Conservation (phyloP, 2,888 invertebrate genomes). For the Pediacus dermestoides region DNA sequence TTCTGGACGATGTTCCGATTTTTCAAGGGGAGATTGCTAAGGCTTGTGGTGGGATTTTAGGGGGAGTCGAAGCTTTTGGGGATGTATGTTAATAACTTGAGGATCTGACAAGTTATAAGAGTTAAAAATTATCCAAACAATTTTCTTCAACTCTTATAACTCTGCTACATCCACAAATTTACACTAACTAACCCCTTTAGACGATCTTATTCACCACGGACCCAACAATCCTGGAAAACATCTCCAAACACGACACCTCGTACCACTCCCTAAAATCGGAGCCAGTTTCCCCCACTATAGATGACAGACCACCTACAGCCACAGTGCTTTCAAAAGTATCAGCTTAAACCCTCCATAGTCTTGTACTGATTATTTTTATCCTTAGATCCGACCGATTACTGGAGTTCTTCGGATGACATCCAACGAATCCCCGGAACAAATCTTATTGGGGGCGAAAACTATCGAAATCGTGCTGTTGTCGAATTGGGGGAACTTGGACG, state of each 20-base stretch:
- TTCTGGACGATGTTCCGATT: constrained; percentile 64
- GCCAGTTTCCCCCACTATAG: constrained; percentile 26
- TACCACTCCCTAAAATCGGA: constrained; percentile 46
- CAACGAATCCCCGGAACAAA: constrained; percentile 31
- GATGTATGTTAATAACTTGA: constrained; percentile 56
- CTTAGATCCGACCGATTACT: constrained; percentile 31
- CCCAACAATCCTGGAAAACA: constrained; percentile 65
- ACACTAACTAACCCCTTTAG: constrained; percentile 55
- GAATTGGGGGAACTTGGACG: constrained; percentile 61
- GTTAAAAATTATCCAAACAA: constrained; percentile 3
- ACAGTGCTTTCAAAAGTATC: constrained; percentile 6
- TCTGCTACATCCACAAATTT: background rate
- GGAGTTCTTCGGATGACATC: constrained; percentile 18
- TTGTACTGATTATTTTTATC: constrained; percentile 2
- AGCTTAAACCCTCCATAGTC: constrained; percentile 3
- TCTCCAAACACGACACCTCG: constrained; percentile 52
- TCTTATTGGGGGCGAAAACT: constrained; percentile 39
- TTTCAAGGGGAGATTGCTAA: constrained; percentile 80
- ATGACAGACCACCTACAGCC: constrained; percentile 23
- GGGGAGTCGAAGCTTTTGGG: constrained; percentile 66
- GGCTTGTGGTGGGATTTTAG: constrained; percentile 70
- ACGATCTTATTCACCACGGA: constrained; percentile 82
- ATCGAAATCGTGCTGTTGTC: constrained; percentile 58
- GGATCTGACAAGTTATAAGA: background rate
- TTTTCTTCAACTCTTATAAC: background rate